Evolutionary conservation across 2,113 vertebrate genomes (phyloP), one percentile per base, ranked within the genome.

Genomic region (Synchiropus splendidus): DNA sequence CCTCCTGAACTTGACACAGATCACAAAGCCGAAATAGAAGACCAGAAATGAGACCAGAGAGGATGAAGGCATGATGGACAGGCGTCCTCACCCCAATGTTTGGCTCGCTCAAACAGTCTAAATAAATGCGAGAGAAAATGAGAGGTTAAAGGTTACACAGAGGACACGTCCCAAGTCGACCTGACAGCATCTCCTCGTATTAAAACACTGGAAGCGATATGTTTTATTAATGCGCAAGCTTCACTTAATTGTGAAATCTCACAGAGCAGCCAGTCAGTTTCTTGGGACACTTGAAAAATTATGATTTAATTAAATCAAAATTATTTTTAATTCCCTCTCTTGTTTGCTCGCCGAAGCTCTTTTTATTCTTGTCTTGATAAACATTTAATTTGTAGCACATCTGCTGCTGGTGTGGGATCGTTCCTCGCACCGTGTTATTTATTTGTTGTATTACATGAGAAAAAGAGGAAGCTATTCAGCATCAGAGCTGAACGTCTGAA

Each of bases 161-260:
- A 36, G 14, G 34, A 36, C 34, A 12, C 12, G 13, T 36, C 13
- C 34, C 10, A 36, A 36, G 32, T 4, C n/a, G 32, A 12, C 10
- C 32, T 34, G 32, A 2, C 21, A 54, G 39, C 36, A 53, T 52
- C 30, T 15, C n/a, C 35, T 47, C 40, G 15, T 53, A 55, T 68
- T 61, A 62, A 52, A 47, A 61, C 59, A 54, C 52, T 64, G 67
- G 72, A 73, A 61, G 61, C 61, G 74, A 57, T 10, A 73, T 71
- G 53, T 56, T 58, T 75, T 75, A 75, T 79, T 75, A 69, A 75
- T 70, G 49, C 35, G 39, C 45, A 17, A 55, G 48, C 50, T 74
- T 75, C 54, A 47, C 69, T 70, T 79, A 67, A 79, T 71, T 75
- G 54, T 53, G 42, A 65, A 70, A 66, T 75, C 68, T 60, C 59